Conservation (phyloP, 2,797 vertebrate genomes). For the Crax fasciolata region DNA sequence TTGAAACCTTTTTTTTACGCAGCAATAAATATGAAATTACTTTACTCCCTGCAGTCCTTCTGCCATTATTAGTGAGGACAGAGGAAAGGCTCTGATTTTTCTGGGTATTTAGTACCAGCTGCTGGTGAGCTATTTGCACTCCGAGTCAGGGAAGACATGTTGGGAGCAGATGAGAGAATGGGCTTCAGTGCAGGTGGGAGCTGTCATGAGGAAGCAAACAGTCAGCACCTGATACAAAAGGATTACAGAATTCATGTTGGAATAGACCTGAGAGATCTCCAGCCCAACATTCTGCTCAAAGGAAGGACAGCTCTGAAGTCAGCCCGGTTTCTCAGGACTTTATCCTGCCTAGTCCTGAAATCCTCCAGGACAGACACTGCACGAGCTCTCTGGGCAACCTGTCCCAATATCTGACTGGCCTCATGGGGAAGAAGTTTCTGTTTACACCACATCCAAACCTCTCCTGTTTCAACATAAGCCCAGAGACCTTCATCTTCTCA, state of each 20-base stretch:
- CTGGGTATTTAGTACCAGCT: neutral
- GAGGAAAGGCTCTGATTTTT: slow-evolving; percentile 1
- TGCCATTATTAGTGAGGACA: neutral
- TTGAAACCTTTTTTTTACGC: neutral
- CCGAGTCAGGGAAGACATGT: neutral
- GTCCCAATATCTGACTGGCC: neutral
- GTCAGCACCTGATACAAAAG: slow-evolving; percentile 34
- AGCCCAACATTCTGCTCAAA: neutral
- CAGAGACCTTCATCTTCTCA: neutral
- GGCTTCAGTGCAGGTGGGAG: fast-evolving
- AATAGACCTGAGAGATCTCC: neutral
- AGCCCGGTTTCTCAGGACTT: neutral
- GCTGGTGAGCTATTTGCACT: neutral
- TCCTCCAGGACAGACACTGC: neutral
- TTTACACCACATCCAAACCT: neutral
- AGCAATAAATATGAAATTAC: fast-evolving
- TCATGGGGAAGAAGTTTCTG: neutral
- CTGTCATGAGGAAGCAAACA: neutral
- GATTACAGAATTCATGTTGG: neutral
- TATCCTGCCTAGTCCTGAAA: neutral
- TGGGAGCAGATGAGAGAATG: neutral
- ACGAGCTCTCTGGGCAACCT: neutral
- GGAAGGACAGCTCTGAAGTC: neutral
- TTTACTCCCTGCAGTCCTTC: neutral
- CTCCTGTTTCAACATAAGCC: neutral